Base-by-base conservation (phyloP, 1,140 invertebrate genomes). In the Anoplolepis gracilipes region DNA sequence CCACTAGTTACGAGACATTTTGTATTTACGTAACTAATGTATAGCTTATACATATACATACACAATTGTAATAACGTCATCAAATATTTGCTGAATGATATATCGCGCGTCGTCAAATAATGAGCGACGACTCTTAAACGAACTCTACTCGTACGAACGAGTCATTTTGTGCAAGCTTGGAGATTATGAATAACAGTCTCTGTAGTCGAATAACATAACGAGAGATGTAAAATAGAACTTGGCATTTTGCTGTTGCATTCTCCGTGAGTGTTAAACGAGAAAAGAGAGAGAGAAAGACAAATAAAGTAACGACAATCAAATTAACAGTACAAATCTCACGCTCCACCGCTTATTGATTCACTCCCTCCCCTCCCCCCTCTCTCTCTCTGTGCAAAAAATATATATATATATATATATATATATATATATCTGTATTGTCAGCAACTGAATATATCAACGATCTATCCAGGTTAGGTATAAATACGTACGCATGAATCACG, bases 231-330 rank as follows among this genome's bases (percentile, higher is more conserved):
- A 19, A 39, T 6, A 49, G 28, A 61, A 61, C 61, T 77, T 25
- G 25, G 25, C 33, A 49, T 49, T 61, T 28, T 39, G 25, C 16
- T 36, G 28, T 19, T 22, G 42, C 61, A 25, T 62, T 30, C 73
- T 62, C 73, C 19, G 25, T 4, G 6, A 25, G 22, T 2, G 30
- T 2, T 16, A 6, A 67, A 8, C 22, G 10, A 67, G 1, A 25
- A 13, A 69, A 30, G 33, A 55, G 49, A 42, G 65, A 59, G 67
- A 59, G 78, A 82, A 82, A 82, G 67, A 19, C 67, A 72, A 82
- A 42, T 82, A 82, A 73, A 82, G 53, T 59, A 73, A 73, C 67
- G 67, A 82, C 78, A 73, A 82, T 82, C 67, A 82, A 82, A 82
- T 82, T 82, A 82, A 82, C 53, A 59, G 36, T 70, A n/a, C 78